Base-by-base conservation (phyloP, 2,888 invertebrate genomes). In the Lochmaea capreae region DNA sequence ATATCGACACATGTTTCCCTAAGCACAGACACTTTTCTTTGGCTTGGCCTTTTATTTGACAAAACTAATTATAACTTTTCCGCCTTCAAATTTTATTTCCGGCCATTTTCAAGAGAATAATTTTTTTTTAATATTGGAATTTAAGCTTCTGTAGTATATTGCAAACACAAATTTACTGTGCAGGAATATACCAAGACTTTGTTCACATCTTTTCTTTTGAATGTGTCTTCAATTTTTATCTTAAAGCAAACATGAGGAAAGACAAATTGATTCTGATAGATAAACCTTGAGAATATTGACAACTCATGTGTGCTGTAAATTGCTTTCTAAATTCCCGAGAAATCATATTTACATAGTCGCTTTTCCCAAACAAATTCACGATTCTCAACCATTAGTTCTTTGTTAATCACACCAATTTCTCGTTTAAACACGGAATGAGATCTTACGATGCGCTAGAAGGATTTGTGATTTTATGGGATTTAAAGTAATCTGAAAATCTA, bases 231-330 rank as follows among this genome's bases (percentile, higher is more conserved):
- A 39, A 1, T 39, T 39, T 39, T 61, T 61, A 16, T n/a, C 33
- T 61, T 12, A n/a, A 22, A 39, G 12, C 26, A 61, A 49, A 14
- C n/a, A 62, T 42, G 63, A 63, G 49, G 39, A 73, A 71, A 73
- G 58, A 22, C 67, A 67, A 67, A 73, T 73, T 73, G 67, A 57
- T 70, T 73, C 69, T 67, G 69, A 69, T 75, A 75, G 66, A 76
- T 74, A 68, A 74, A 68, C 71, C 66, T 71, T 59, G 65, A 71
- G 71, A 73, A 73, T 76, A 73, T 76, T 73, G 73, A 76, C 74
- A 76, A 58, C 62, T 22, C 79, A 72, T 67, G 49, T 62, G 63
- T 69, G 26, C 58, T 61, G 71, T 63, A 62, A 74, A 74, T 74
- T 74, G 74, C 67, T 74, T 71, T 74, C 74, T 71, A 71, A 74